Evolutionary conservation across 1,140 invertebrate species (phyloP), one percentile per base, ranked within the genome.

Genomic region (Drepana arcuata): DNA sequence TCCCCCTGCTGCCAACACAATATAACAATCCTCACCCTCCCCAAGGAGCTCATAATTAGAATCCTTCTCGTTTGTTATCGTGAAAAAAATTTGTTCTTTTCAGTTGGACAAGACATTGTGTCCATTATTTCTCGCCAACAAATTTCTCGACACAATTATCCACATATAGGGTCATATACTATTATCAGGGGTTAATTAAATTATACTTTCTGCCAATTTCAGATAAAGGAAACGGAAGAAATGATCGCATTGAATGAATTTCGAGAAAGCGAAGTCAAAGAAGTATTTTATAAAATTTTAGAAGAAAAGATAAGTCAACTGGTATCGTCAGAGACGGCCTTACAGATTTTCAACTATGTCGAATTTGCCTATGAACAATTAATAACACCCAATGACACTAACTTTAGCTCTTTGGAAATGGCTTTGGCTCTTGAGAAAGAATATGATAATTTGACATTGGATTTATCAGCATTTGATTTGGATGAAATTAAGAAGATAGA

Each of bases 321-420:
- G 12, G 61, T 90, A 1, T 85, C 86, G 31, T 88, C 88, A 2
- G 84, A 88, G 24, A 80, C 83, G 1, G 80, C 86, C 0, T 54
- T 90, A 11, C 79, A 86, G 48, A 64, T 90, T 38, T 82, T 84
- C 36, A 85, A 88, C 15, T 88, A 86, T 44, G 80, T 90, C 3
- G 87, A 90, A 56, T 88, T 89, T 47, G 78, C 88, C 10, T 91
- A 89, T 53, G 87, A 90, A 50, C 81, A 79, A 25, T 70, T 87
- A 10, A 80, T 90, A 7, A 84, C 77, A 0, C 68, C 83, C 10
- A 89, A 82, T 45, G 73, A 87, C 33, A 85, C 88, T 6, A 83
- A 84, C 7, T 56, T 88, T 5, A 85, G 83, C 34, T 79, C 80
- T 24, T 82, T 84, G 32, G 71, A 85, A 10, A 89, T 90, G 87